These are phyloP conservation scores for Galemys pyrenaicus DNA, from an alignment of 2,113 vertebrate genomes.

Conservation along the genomic window DNA sequence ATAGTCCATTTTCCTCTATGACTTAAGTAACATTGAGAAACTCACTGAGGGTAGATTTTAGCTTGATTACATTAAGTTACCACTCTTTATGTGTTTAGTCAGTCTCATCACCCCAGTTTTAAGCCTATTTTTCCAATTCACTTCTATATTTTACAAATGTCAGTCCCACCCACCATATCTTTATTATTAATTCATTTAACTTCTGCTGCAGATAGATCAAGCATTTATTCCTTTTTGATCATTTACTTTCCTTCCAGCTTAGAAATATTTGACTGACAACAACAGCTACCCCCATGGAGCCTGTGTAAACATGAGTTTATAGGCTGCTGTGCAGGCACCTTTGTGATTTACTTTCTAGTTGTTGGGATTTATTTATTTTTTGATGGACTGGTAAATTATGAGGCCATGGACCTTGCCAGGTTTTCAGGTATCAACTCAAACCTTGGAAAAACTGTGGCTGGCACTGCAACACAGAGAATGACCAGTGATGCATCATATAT, in stretches of 20 bases:
- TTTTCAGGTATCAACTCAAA: conserved; percentile 83
- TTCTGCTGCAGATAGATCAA: conserved; percentile 82
- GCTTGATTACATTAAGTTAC: neutral
- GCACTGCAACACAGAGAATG: conserved; percentile 88
- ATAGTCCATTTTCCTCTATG: neutral
- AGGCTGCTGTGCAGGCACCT: conserved; percentile 56
- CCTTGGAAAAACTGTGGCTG: conserved; percentile 82
- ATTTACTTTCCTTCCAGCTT: conserved; percentile 38
- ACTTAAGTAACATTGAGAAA: neutral
- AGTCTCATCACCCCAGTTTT: neutral
- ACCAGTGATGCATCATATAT: conserved; percentile 87
- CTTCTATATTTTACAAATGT: conserved; percentile 56
- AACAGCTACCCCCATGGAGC: conserved; percentile 57
- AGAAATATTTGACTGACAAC: conserved; percentile 72
- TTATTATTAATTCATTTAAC: conserved; percentile 83
- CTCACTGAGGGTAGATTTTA: neutral
- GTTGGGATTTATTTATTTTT: conserved; percentile 79
- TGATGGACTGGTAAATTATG: conserved; percentile 77
- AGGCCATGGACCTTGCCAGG: conserved; percentile 81
- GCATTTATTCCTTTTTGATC: conserved; percentile 71
- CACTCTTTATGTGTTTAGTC: neutral
- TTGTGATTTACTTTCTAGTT: conserved; percentile 78
- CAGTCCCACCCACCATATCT: neutral
- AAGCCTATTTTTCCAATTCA: neutral
- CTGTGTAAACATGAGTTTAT: conserved; percentile 69